Percentiles rank a stretch among this genome's conserved stretches.
Conservation (phyloP, 1,140 invertebrate species). For the Drosophila baimaii region DNA sequence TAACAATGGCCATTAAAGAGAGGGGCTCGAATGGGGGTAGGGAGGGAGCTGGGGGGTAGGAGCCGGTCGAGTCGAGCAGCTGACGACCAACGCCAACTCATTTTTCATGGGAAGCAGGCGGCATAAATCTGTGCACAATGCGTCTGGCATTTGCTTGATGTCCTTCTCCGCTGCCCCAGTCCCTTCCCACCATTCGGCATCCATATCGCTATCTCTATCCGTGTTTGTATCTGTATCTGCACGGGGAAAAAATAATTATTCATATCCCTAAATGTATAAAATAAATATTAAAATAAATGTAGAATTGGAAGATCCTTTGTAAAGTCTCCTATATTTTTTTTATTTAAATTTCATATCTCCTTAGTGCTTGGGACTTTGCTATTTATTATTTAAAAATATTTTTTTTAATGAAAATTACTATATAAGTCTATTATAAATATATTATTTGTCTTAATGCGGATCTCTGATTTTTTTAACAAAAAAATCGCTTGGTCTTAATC, state of each 20-base stretch:
- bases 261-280: too few species aligned
- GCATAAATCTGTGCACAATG: conserved; percentile 72
- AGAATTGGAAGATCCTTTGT: too few species aligned
- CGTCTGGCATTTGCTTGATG: conserved; percentile 65
- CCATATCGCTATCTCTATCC: conserved; percentile 3
- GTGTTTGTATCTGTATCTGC: conserved; percentile 9
- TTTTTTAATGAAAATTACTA: too few species aligned
- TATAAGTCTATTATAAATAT: too few species aligned
- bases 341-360: too few species aligned
- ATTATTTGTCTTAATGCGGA: too few species aligned
- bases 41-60: background rate
- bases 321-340: too few species aligned
- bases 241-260: background rate
- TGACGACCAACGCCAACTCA: conserved; percentile 50
- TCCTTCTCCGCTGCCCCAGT: conserved; percentile 24
- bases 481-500: too few species aligned
- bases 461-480: too few species aligned
- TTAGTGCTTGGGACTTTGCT: too few species aligned
- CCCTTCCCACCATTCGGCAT: background rate
- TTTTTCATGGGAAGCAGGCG: conserved; percentile 54
- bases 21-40: background rate
- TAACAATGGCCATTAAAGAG: conserved; percentile 66
- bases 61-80: conserved; percentile 36
- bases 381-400: too few species aligned
- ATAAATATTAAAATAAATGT: too few species aligned